Evolutionary conservation across 2,797 vertebrate species (phyloP).

Genomic region (Petrocephalus schoutedeni): DNA sequence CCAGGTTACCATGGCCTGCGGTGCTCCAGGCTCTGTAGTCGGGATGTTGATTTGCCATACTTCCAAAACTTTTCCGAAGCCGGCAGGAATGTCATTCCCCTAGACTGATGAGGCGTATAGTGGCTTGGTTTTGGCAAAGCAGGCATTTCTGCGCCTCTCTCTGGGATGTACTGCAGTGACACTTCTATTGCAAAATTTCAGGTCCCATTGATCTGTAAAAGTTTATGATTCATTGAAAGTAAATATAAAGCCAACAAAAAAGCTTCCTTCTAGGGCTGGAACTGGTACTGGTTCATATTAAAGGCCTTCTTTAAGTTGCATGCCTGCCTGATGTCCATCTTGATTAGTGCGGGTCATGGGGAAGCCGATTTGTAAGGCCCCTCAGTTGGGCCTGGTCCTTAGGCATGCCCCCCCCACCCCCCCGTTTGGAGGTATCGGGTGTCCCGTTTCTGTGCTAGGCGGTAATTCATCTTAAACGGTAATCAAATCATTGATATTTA

Average conservation of each 20-base stretch:
- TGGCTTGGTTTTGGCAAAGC: not conserved
- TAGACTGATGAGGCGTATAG: not conserved
- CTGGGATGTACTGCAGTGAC: too few relatives aligned
- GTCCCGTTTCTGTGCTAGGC: not conserved
- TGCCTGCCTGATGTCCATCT: not conserved
- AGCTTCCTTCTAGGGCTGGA: not conserved
- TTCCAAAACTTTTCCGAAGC: not conserved
- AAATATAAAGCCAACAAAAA: not conserved
- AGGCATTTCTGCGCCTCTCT: too few relatives aligned
- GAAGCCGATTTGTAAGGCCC: not conserved
- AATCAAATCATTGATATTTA: constrained; percentile 16
- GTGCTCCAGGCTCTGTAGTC: constrained; percentile 23
- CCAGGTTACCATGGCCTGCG: constrained; percentile 14
- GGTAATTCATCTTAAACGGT: not conserved
- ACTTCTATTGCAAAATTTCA: too few relatives aligned
- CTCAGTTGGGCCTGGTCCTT: not conserved
- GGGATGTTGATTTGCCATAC: constrained; percentile 19
- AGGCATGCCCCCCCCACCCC: not conserved
- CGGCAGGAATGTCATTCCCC: not conserved
- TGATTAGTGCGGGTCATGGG: not conserved
- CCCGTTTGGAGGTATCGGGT: not conserved
- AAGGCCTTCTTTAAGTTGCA: not conserved
- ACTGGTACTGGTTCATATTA: not conserved
- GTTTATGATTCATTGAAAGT: not conserved
- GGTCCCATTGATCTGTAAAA: not conserved